A percentile compares a stretch with the other conserved stretches of the same genome.
These are phyloP conservation scores for Euura lappo DNA, from an alignment of 1,140 invertebrate genomes.

Conservation along the genomic window DNA sequence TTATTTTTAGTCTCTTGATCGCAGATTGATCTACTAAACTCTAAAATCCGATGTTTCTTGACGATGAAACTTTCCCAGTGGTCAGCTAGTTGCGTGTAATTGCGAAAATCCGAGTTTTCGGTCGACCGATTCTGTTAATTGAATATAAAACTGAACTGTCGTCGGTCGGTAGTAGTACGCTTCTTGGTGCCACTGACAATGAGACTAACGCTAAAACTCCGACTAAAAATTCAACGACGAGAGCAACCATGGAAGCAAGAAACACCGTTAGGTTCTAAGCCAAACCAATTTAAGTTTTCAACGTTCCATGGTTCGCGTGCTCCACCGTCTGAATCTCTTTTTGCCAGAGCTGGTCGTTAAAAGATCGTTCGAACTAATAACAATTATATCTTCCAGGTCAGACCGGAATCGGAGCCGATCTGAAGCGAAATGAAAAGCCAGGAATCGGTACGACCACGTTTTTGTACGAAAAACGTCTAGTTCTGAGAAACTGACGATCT, in stretches of 20 bases:
- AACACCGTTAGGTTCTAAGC: constrained; percentile 1
- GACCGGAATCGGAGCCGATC: neutral
- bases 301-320: neutral
- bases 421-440: neutral
- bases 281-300: neutral
- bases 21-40: neutral
- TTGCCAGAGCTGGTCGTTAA: neutral
- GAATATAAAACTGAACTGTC: neutral
- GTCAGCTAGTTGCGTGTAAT: neutral
- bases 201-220: neutral
- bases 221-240: neutral
- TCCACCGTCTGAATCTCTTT: neutral
- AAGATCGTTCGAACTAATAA: neutral
- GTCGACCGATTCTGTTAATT: constrained; percentile 1
- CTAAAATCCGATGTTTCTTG: no score
- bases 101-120: neutral
- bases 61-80: neutral
- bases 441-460: neutral
- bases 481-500: neutral
- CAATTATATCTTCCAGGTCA: neutral
- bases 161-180: neutral
- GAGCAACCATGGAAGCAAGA: neutral
- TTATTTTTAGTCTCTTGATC: neutral
- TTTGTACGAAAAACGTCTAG: neutral
- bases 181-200: neutral